Percentiles rank a stretch among this genome's conserved stretches.
Evolutionary conservation across 1,140 invertebrate genomes (phyloP).

Genomic region (Drosophila sp.): DNA sequence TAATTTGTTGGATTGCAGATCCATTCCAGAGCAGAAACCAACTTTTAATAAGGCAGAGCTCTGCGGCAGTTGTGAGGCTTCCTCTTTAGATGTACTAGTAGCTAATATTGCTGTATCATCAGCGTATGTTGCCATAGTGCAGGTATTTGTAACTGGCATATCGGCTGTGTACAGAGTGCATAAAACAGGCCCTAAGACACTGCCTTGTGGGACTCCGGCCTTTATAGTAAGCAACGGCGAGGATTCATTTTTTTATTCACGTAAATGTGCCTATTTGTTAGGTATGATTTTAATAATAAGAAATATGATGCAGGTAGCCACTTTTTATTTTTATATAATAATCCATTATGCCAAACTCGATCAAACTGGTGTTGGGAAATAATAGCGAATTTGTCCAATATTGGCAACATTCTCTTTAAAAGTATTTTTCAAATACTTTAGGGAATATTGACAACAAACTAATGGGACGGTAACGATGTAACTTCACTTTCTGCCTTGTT

Average conservation of each 20-base stretch:
- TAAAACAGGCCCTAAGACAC: constrained; percentile 14
- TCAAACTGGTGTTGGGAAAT: background rate
- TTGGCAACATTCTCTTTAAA: background rate
- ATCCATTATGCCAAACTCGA: constrained; percentile 2
- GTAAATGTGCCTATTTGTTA: background rate
- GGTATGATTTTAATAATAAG: background rate
- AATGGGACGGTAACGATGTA: constrained; percentile 20
- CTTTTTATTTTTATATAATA: background rate
- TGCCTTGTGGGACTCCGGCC: background rate
- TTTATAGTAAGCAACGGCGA: background rate
- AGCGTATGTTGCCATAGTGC: no score
- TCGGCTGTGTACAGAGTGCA: constrained; percentile 38
- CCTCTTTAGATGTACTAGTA: constrained; percentile 9
- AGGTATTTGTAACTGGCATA: no score
- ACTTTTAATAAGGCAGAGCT: constrained; percentile 27
- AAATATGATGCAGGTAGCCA: background rate
- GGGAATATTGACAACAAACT: constrained; percentile 36
- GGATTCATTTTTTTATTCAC: background rate
- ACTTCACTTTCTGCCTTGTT: background rate
- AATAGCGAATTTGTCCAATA: background rate
- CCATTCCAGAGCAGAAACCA: constrained; percentile 43
- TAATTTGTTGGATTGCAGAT: no score
- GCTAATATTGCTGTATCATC: constrained; percentile 25
- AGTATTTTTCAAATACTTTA: constrained; percentile 7
- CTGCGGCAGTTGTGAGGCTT: constrained; percentile 26